Evolutionary conservation across 2,113 vertebrate species (phyloP).

Genomic region (cat (Felis catus)): DNA sequence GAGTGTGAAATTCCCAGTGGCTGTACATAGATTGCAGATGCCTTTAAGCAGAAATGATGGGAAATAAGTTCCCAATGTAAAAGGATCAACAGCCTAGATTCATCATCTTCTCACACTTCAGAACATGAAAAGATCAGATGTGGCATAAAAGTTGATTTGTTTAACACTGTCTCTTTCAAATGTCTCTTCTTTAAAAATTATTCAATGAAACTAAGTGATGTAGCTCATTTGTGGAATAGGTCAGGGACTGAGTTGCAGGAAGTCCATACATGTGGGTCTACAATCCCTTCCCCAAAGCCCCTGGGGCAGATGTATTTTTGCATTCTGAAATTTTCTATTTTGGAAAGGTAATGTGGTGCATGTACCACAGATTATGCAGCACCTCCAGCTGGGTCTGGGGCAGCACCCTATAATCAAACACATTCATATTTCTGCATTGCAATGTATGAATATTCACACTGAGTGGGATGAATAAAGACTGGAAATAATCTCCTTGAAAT

Average conservation of each 20-base stretch:
- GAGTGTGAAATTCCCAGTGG: background rate
- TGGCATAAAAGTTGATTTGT: background rate
- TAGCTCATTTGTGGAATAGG: background rate
- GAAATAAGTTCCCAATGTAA: slow-evolving; percentile 12
- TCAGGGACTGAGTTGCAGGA: background rate
- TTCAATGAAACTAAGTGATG: slow-evolving; percentile 29
- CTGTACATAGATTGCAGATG: background rate
- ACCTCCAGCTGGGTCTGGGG: slow-evolving; percentile 58
- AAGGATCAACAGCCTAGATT: background rate
- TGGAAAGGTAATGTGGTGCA: slow-evolving; percentile 57
- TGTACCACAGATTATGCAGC: slow-evolving; percentile 28
- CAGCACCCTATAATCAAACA: slow-evolving; percentile 65
- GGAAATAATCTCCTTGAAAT: slow-evolving; percentile 66
- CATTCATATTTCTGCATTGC: slow-evolving; percentile 62
- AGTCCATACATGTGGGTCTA: background rate
- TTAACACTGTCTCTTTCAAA: slow-evolving; percentile 4
- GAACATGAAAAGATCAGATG: background rate
- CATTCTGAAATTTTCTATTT: slow-evolving; percentile 47
- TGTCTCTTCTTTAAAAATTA: slow-evolving; percentile 39
- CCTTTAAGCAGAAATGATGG: background rate
- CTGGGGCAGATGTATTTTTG: slow-evolving; percentile 17
- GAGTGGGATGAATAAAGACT: slow-evolving; percentile 60
- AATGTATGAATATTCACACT: slow-evolving; percentile 70
- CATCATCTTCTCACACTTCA: slow-evolving; percentile 18
- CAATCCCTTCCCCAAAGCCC: background rate